phyloP scores from a whole-genome alignment of 2,888 invertebrate species.

The Acronicta leporina region DNA sequence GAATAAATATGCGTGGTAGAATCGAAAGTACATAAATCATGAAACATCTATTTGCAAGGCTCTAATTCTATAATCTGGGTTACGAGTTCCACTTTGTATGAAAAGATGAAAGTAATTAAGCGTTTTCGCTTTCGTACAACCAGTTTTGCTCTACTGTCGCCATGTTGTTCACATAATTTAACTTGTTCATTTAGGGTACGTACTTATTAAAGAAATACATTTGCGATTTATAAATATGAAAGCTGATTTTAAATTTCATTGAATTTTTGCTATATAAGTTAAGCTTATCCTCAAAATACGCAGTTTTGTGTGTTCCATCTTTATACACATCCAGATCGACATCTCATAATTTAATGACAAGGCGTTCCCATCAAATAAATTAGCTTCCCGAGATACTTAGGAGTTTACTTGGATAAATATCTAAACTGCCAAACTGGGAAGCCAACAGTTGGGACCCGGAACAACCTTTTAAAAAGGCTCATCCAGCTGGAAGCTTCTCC shows the following conservation, averaged over 20 bases:
- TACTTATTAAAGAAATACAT: slow-evolving; percentile 18
- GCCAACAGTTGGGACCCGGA: no score
- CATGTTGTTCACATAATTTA: slow-evolving; percentile 48
- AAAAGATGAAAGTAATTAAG: slow-evolving; percentile 82
- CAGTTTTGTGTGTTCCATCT: no score
- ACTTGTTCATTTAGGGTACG: slow-evolving; percentile 32
- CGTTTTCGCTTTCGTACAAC: slow-evolving; percentile 79
- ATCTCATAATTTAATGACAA: no score
- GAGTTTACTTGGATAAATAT: no score
- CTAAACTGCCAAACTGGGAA: no score
- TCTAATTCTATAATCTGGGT: slow-evolving; percentile 65
- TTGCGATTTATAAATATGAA: neutral
- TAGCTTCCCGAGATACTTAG: no score
- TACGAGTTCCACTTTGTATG: slow-evolving; percentile 67
- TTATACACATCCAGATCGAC: no score
- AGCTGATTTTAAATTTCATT: neutral
- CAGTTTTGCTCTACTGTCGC: slow-evolving; percentile 65
- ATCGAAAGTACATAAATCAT: slow-evolving; percentile 59
- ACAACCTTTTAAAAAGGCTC: neutral
- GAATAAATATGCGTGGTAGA: slow-evolving; percentile 38
- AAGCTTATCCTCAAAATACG: no score
- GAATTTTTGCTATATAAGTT: neutral
- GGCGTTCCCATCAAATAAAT: no score
- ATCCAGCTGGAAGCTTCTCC: neutral
- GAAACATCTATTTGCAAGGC: slow-evolving; percentile 39